Evolutionary conservation across 2,797 vertebrate species (phyloP), one percentile per base, ranked within the genome.

Genomic region (Brachyalestes nurse): DNA sequence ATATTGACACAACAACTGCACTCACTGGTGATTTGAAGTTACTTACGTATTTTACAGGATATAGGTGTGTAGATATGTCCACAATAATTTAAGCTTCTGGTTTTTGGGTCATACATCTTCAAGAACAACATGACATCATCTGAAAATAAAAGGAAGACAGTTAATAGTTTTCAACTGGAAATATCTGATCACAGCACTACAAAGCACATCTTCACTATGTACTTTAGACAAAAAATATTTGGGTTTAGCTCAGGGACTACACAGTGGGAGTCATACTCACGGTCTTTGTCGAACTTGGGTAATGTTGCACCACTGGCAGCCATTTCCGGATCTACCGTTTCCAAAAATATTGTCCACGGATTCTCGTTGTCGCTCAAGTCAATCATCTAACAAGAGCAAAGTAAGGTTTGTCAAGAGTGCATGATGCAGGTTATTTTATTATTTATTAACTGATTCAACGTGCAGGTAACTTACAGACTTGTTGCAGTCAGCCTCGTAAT

Each of bases 21-120:
- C 2, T 38, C 28, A 42, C 28, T 4, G 10, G 9, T 42, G 19
- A 7, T 1, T 2, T 21, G 9, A 57, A 49, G 4, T 23, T 53
- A 96, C 97, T 96, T 93, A 99, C 98, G 96, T 97, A 99, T 99
- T 99, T 99, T 99, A 94, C 98, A 99, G 95, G 98, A 99, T 96
- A 99, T 99, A 91, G 98, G 97, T 77, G 98, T 99, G 91, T 99
- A 99, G 96, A 99, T 99, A 95, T 99, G 98, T 95, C 98, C 98
- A 95, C 98, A 99, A 95, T 99, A 99, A 96, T 99, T 99, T 96
- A 99, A 96, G 94, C 98, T 99, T 95, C 97, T 95, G 89, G 97
- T 97, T 95, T 99, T 99, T 76, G 98, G 97, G 91, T 99, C 98
- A 82, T 99, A 99, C 98, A 99, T 99, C 93, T 99, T 99, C 93